Evolutionary conservation across 35 echinoderm and acorn worm species (phyloP), one percentile per base, ranked within the genome.

Genomic region (Apostichopus parvimensis): DNA sequence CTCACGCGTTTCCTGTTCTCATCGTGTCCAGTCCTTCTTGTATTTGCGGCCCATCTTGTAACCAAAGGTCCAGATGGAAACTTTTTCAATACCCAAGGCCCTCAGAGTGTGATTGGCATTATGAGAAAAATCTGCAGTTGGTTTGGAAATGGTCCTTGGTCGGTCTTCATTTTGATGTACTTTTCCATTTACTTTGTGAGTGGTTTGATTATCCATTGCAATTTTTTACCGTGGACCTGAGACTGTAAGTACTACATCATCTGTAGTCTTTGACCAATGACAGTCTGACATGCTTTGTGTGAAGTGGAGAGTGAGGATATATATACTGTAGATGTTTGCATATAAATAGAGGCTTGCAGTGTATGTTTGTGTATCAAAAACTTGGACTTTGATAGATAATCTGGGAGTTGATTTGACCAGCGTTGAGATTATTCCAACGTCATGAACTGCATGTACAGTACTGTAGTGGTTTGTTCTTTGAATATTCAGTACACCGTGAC

Each of bases 141-240:
- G 89, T 88, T 62, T 28, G 56, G 77, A 68, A 73, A 66, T 91
- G 76, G 89, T 58, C 73, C 14, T 5, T 84, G 93, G 93, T 91
- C 93, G 1, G 92, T 85, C 18, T 68, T 96, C 17, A 23, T 99
- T 24, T 79, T 94, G 1, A 68, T 84, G 34, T 98, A 94, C 82
- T 99, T 99, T 62, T 13, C 92, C 8, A 20, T 70, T 20, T 99
- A 96, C 61, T 94, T 22, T 66, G 45, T 98, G 0, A 8, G 91
- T 5, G 96, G 94, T 45, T 78, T 93, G 23, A 20, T 87, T 8
- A 58, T 98, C 12, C 96, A 98, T 82, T 95, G 94, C 78, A 98
- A 98, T 80, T 98, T 95, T 90, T 89, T 98, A 57, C 96, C 96
- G 62, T 98, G 96, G 96, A 98, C 96, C 14, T 98, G 56, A 93